Percentiles rank a stretch among this genome's conserved stretches.
Evolutionary conservation across 2,797 vertebrate species (phyloP).

Genomic region (Macrochelys suwanniensis): DNA sequence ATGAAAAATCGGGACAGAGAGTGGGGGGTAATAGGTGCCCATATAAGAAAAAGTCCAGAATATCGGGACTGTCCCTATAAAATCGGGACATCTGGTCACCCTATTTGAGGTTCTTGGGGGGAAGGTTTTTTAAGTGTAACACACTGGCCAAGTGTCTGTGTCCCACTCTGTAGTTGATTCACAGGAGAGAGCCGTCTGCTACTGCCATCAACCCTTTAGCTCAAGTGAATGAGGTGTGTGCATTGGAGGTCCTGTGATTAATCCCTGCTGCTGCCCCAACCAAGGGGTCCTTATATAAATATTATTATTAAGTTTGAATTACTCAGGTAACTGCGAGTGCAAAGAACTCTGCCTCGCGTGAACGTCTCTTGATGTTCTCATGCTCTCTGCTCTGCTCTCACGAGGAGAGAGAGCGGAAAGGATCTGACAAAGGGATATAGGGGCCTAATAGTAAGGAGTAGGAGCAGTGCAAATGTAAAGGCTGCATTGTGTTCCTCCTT

Average conservation of each 20-base stretch:
- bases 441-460: neutral
- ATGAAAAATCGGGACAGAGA: too few relatives aligned
- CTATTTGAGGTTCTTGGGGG: neutral
- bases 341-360: neutral
- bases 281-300: neutral
- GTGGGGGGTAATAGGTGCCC: too few relatives aligned
- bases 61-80: too few relatives aligned
- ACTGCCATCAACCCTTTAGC: neutral
- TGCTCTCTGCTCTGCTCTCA: neutral
- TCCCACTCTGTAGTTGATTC: neutral
- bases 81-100: too few relatives aligned
- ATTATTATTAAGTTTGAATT: accelerated
- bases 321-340: neutral
- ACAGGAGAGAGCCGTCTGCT: neutral
- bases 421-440: neutral
- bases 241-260: neutral
- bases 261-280: neutral
- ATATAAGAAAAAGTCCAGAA: too few relatives aligned
- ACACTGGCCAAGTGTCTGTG: neutral
- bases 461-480: neutral
- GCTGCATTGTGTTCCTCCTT: neutral
- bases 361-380: neutral
- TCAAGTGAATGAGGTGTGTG: neutral
- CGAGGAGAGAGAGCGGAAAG: neutral
- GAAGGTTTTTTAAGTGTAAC: neutral